A percentile compares a stretch with the other conserved stretches of the same genome.
Conservation (phyloP, 2,888 invertebrate species). For the Epinotia ramella region DNA sequence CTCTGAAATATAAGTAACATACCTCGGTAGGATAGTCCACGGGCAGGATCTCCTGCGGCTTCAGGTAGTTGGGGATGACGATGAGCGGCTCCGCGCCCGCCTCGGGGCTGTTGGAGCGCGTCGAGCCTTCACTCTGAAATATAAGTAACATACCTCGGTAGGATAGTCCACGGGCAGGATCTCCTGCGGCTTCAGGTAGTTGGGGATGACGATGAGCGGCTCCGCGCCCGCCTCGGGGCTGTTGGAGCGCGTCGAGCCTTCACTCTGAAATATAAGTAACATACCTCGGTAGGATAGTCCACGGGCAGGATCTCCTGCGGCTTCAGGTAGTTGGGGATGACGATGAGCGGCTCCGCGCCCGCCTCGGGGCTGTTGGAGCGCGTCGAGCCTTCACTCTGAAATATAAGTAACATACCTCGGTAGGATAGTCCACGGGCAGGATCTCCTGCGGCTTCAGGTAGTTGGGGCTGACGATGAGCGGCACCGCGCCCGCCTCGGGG, state of each 20-base stretch:
- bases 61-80: conserved; percentile 64
- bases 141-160: conserved; percentile 48
- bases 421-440: conserved; percentile 47
- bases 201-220: conserved; percentile 69
- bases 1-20: too few relatives aligned
- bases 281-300: conserved; percentile 48
- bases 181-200: conserved; percentile 54
- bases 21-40: conserved; percentile 50
- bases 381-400: conserved; percentile 48
- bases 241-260: conserved; percentile 50
- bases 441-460: conserved; percentile 54
- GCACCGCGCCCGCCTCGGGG: conserved; percentile 53
- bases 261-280: too few relatives aligned
- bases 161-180: conserved; percentile 47
- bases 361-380: conserved; percentile 55
- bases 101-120: conserved; percentile 55
- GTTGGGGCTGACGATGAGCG: conserved; percentile 68
- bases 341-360: conserved; percentile 61
- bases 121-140: too few relatives aligned
- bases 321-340: conserved; percentile 63
- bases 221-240: conserved; percentile 53
- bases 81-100: conserved; percentile 60
- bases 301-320: conserved; percentile 47
- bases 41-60: conserved; percentile 47
- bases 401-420: conserved; percentile 49